A percentile compares a stretch with the other conserved stretches of the same genome.
Conservation (phyloP, 2,797 vertebrate species). For the Lophius americanus region DNA sequence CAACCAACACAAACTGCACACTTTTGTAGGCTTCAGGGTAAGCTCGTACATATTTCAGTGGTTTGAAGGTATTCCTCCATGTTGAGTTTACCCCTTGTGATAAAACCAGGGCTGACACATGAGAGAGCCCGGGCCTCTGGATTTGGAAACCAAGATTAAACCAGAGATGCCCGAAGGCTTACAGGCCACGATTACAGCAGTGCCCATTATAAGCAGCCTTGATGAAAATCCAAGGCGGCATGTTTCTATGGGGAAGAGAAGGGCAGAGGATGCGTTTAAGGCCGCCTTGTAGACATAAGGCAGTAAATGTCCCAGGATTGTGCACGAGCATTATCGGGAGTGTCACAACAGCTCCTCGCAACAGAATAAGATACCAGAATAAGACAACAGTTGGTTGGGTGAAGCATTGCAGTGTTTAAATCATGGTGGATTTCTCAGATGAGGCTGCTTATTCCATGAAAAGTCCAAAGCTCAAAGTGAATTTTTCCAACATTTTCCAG, state of each 20-base stretch:
- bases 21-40: conserved; percentile 49
- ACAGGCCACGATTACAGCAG: conserved; percentile 68
- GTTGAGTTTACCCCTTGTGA: conserved; percentile 49
- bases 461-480: conserved; percentile 2
- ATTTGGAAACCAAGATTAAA: conserved; percentile 73
- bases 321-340: conserved; percentile 31
- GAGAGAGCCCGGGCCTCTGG: conserved; percentile 56
- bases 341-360: conserved; percentile 49
- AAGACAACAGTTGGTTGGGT: background rate
- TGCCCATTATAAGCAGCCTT: conserved; percentile 61
- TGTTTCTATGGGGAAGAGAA: conserved; percentile 43
- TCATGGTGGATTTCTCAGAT: background rate
- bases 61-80: conserved; percentile 59
- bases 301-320: conserved; percentile 33
- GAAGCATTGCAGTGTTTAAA: conserved; percentile 2
- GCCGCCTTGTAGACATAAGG: conserved; percentile 46
- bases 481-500: background rate
- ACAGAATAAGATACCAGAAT: conserved; percentile 1
- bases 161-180: conserved; percentile 58
- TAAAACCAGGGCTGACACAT: conserved; percentile 67
- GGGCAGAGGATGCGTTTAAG: conserved; percentile 30
- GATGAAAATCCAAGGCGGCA: conserved; percentile 63
- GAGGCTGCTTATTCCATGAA: background rate
- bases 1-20: conserved; percentile 46
- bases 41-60: conserved; percentile 65